Percentiles rank a stretch among this genome's conserved stretches.
These are phyloP conservation scores for Drosophila prolongata DNA, from an alignment of 2,888 invertebrate species.

Conservation along the genomic window DNA sequence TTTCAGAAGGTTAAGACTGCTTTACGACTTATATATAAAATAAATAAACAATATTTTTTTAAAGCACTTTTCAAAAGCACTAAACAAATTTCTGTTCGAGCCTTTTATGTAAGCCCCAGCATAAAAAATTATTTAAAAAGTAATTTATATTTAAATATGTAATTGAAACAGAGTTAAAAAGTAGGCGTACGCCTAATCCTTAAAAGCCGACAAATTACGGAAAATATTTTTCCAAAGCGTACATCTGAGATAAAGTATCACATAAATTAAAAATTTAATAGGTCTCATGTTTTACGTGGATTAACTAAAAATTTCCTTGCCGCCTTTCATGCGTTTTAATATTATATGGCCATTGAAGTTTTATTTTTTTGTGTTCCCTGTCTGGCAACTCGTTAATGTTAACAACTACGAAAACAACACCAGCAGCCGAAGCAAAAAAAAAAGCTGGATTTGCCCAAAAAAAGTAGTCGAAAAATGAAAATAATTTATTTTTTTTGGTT, in stretches of 20 bases:
- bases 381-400: constrained; percentile 46
- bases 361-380: constrained; percentile 11
- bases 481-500: constrained; percentile 34
- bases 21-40: no score
- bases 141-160: background rate
- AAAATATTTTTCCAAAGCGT: constrained; percentile 3
- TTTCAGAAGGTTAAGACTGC: background rate
- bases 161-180: background rate
- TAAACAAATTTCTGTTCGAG: no score
- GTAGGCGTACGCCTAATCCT: background rate
- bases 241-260: constrained; percentile 18
- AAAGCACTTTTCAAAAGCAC: no score
- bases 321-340: constrained; percentile 26
- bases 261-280: constrained; percentile 28
- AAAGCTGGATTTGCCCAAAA: constrained; percentile 38
- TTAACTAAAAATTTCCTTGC: constrained; percentile 30
- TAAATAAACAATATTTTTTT: no score
- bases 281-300: constrained; percentile 27
- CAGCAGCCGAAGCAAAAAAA: constrained; percentile 1
- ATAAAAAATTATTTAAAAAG: background rate
- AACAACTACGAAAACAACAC: constrained; percentile 38
- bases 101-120: no score
- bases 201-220: background rate
- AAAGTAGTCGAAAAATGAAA: constrained; percentile 19
- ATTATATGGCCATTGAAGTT: constrained; percentile 25